Evolutionary conservation across 2,888 invertebrate species (phyloP).

Genomic region (Agrenia bidenticulata): DNA sequence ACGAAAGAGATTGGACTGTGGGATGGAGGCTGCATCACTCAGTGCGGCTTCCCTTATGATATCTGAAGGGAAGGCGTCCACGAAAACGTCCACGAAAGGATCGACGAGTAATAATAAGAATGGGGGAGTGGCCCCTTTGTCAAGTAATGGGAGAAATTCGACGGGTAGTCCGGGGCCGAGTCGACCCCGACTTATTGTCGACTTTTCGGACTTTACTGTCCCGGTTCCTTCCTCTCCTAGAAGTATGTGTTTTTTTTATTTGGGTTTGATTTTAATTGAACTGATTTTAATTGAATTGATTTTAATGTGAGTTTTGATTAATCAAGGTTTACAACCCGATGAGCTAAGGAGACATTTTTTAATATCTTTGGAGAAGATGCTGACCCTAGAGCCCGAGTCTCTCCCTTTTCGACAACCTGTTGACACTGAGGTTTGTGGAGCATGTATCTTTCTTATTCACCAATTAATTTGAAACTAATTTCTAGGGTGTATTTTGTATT

Average conservation of each 20-base stretch:
- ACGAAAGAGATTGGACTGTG: no score
- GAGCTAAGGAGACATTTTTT: conserved; percentile 25
- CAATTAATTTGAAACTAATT: neutral
- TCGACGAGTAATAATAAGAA: no score
- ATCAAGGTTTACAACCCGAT: conserved; percentile 13
- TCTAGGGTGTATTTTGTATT: no score
- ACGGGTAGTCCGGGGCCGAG: neutral
- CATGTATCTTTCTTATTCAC: no score
- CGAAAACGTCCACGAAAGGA: no score
- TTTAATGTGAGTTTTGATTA: neutral
- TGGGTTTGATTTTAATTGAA: no score
- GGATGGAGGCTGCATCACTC: no score
- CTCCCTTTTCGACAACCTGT: conserved; percentile 32
- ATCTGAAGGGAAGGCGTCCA: no score
- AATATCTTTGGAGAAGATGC: conserved; percentile 28
- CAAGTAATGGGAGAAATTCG: neutral
- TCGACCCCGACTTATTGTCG: conserved; percentile 5
- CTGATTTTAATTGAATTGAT: neutral
- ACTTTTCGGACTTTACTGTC: conserved; percentile 10
- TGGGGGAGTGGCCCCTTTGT: no score
- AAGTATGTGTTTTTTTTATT: neutral
- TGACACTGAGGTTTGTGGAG: conserved; percentile 9
- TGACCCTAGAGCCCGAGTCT: conserved; percentile 28
- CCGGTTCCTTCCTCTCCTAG: conserved; percentile 11
- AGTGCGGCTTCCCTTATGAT: no score